Conservation (phyloP, 2,797 vertebrate genomes). For the Syncerus caffer region DNA sequence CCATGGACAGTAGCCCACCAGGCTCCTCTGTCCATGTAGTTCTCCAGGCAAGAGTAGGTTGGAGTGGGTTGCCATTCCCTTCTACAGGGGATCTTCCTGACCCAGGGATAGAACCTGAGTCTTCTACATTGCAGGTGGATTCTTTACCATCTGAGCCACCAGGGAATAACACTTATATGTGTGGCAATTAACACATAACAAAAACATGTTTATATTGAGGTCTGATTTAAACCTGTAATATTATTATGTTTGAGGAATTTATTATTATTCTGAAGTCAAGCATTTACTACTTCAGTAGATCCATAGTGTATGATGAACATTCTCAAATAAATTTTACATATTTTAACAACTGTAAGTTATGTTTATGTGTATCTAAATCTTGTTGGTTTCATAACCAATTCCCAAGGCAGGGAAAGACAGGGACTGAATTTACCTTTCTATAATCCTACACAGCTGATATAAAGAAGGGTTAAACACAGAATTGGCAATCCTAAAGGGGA, state of each 20-base stretch:
- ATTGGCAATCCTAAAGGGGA: background rate
- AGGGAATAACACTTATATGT: background rate
- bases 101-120: background rate
- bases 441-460: background rate
- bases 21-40: background rate
- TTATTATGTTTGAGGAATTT: background rate
- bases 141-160: background rate
- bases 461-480: background rate
- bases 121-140: background rate
- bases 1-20: background rate
- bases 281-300: background rate
- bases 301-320: background rate
- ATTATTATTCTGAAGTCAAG: background rate
- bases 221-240: background rate
- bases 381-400: background rate
- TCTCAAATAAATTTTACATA: background rate
- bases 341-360: background rate
- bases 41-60: background rate
- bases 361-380: background rate
- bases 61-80: background rate
- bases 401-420: background rate
- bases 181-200: background rate
- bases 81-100: background rate
- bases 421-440: background rate
- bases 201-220: background rate